Percentiles rank a stretch among this genome's conserved stretches.
phyloP scores from a whole-genome alignment of 1,140 invertebrate species.

The Bombus vancouverensis region DNA sequence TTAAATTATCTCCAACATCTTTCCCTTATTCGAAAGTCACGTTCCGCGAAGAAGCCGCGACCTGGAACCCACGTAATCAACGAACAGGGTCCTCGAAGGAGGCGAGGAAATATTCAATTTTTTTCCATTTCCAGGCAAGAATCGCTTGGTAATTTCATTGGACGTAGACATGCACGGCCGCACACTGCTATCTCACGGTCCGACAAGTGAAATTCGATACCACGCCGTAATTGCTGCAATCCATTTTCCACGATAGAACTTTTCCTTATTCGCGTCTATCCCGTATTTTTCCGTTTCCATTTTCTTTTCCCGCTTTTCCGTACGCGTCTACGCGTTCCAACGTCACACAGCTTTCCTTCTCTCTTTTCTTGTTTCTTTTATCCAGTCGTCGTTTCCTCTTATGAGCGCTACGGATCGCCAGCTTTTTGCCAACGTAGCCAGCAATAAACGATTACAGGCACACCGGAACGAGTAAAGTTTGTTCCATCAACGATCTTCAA shows the following conservation, averaged over 20 bases:
- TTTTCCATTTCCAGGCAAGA: slow-evolving; percentile 6
- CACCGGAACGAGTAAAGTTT: neutral
- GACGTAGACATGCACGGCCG: neutral
- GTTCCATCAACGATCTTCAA: neutral
- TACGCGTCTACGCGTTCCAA: neutral
- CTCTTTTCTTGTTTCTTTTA: neutral
- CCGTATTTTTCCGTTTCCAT: neutral
- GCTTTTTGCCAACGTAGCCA: neutral
- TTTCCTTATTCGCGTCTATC: neutral
- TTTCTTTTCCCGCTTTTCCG: neutral
- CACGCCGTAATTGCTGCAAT: slow-evolving; percentile 14
- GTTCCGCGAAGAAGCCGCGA: neutral
- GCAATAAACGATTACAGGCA: slow-evolving; percentile 20
- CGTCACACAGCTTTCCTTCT: neutral
- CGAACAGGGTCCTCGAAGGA: neutral
- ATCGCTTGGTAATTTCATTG: slow-evolving; percentile 8
- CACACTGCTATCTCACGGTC: neutral
- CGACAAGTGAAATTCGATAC: slow-evolving; percentile 22
- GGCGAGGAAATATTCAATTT: slow-evolving; percentile 2
- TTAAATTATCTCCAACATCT: neutral
- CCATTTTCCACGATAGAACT: slow-evolving; percentile 21
- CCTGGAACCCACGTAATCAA: neutral
- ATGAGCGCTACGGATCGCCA: neutral
- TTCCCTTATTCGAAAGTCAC: neutral
- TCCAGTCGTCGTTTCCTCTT: neutral